Percentiles rank a stretch among this genome's conserved stretches.
Evolutionary conservation across 1,140 invertebrate genomes (phyloP).

Genomic region (Ostrea denselamellosa): DNA sequence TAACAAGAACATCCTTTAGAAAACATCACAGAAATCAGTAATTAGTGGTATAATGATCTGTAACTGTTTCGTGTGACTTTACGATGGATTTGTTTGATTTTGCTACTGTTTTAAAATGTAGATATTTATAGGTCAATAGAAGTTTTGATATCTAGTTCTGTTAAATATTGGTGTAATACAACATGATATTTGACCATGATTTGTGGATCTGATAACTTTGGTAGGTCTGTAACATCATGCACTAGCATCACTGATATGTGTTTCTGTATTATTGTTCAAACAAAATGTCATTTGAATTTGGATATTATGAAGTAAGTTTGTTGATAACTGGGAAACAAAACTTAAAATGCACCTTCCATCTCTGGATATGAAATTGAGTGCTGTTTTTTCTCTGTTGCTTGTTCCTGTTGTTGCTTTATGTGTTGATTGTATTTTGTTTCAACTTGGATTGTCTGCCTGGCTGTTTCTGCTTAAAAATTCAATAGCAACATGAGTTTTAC

Average conservation of each 20-base stretch:
- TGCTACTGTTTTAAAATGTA: too few relatives aligned
- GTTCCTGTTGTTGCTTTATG: slow-evolving; percentile 9
- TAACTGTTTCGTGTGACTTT: too few relatives aligned
- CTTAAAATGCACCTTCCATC: slow-evolving; percentile 35
- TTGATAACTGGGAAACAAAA: not conserved
- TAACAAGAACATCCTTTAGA: not conserved
- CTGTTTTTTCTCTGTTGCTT: not conserved
- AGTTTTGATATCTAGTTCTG: too few relatives aligned
- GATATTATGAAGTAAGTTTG: not conserved
- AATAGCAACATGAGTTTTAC: not conserved
- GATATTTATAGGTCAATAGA: too few relatives aligned
- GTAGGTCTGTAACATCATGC: too few relatives aligned
- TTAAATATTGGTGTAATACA: too few relatives aligned
- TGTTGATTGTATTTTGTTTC: slow-evolving; percentile 1
- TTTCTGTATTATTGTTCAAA: too few relatives aligned
- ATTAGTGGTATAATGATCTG: not conserved
- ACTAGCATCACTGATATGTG: too few relatives aligned
- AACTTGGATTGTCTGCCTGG: not conserved
- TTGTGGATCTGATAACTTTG: too few relatives aligned
- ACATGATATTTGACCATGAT: too few relatives aligned
- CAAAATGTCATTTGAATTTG: too few relatives aligned
- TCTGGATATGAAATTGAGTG: not conserved
- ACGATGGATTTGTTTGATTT: too few relatives aligned
- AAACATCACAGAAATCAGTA: not conserved
- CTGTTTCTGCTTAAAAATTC: not conserved